Percentiles rank a stretch among this genome's conserved stretches.
Evolutionary conservation across 2,888 invertebrate genomes (phyloP).

Genomic region (Cataglyphis livida): DNA sequence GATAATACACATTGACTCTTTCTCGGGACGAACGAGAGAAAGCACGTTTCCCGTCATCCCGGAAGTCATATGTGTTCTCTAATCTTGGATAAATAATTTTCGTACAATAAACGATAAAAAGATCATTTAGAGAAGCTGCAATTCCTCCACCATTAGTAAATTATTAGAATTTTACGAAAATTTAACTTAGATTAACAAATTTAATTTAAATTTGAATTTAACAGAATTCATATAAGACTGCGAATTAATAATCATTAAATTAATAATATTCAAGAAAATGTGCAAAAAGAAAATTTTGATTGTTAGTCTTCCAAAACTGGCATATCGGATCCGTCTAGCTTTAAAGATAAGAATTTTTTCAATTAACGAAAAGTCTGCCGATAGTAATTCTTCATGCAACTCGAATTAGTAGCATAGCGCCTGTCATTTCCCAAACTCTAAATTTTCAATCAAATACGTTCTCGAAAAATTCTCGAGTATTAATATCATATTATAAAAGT

Average conservation of each 20-base stretch:
- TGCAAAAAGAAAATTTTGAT: not conserved
- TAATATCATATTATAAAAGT: not conserved
- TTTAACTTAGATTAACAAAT: not conserved
- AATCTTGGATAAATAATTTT: not conserved
- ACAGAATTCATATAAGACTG: not conserved
- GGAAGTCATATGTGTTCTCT: not conserved
- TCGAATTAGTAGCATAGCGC: not conserved
- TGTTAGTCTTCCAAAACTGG: not conserved
- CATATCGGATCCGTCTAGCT: not conserved
- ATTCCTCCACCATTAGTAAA: not conserved
- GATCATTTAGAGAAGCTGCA: not conserved
- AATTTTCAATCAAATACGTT: not conserved
- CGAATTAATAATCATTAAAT: not conserved
- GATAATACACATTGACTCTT: slow-evolving; percentile 15
- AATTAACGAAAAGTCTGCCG: not conserved
- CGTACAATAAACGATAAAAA: not conserved
- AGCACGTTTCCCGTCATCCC: not conserved
- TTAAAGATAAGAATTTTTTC: not conserved
- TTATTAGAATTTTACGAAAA: not conserved
- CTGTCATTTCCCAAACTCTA: not conserved
- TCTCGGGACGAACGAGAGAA: not conserved
- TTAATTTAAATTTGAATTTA: too few species aligned
- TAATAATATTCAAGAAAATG: not conserved
- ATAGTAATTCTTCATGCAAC: slow-evolving; percentile 25
- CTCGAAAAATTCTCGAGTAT: not conserved